phyloP scores from a whole-genome alignment of 2,113 vertebrate species.

The Indicator indicator region DNA sequence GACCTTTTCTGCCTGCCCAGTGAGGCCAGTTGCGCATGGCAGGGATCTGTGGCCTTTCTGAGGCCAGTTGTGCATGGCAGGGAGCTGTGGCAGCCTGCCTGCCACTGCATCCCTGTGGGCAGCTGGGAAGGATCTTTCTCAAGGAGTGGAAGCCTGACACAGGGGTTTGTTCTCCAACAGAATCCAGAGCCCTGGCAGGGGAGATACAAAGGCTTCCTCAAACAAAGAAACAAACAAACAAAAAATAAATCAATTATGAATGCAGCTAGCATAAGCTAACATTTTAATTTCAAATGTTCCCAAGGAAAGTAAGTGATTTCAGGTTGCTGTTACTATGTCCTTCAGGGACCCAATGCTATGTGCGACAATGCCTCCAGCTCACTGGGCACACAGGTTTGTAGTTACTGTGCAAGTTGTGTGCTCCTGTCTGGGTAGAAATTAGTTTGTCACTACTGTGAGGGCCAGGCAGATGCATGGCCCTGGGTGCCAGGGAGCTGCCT shows the following conservation, averaged over 20 bases:
- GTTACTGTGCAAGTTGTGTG: not conserved
- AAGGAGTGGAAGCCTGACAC: fast-evolving
- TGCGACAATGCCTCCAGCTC: not conserved
- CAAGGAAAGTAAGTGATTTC: not conserved
- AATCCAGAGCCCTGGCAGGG: not conserved
- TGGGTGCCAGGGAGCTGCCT: not conserved
- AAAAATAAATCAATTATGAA: not conserved
- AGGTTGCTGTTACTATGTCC: not conserved
- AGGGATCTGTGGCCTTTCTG: not conserved
- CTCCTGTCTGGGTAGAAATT: not conserved
- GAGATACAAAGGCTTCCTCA: not conserved
- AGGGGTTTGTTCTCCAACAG: not conserved
- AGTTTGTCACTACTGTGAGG: not conserved
- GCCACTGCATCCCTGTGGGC: fast-evolving
- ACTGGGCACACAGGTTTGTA: not conserved
- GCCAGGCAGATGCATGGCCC: not conserved
- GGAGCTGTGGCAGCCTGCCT: not conserved
- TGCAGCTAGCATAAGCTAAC: not conserved
- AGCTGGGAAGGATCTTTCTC: fast-evolving
- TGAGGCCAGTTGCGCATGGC: not conserved
- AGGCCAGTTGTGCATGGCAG: too few species aligned
- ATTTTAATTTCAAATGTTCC: not conserved
- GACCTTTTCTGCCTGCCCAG: not conserved
- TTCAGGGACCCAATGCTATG: not conserved
- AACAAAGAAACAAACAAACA: not conserved